Base-by-base conservation (phyloP, 1,140 invertebrate species). In the Drosophila pallidifrons region DNA sequence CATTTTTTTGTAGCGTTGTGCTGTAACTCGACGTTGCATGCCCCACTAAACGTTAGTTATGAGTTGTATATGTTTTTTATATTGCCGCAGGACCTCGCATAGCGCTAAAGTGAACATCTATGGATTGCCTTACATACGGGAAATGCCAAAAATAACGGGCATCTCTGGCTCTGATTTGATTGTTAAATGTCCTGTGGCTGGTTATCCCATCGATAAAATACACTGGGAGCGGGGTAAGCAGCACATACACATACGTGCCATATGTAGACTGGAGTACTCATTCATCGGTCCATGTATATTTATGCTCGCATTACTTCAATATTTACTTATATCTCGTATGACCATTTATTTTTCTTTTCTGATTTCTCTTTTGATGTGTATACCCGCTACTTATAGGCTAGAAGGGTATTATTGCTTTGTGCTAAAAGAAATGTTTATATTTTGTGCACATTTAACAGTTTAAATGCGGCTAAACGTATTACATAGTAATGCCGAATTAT, bases 151-250 rank as follows among this genome's bases (percentile, higher is more conserved):
- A 93, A 95, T 98, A 32, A 97, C 96, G 4, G 97, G 97, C 0
- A 96, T 98, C 11, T 97, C 98, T 30, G 97, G 97, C 54, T 96
- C 95, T 85, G 95, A 96, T 92, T 94, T 98, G 69, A 94, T 96
- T 79, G 96, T 99, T 83, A 97, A 97, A 93, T 99, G 98, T 93
- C 97, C 98, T 55, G 98, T 98, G 8, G 97, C 97, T 38, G 98
- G 98, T 35, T 98, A 97, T 93, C 98, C 98, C 5, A 97, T 99
- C 71, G 95, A 97, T 86, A 95, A 95, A 41, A 96, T 98, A 73
- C 95, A 94, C 6, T 99, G 98, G 98, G 96, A 97, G 92, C 95
- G 97, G 94, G 96, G 97, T 97, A 93, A 93, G 93, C 80, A 66
- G 25, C 32, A 25, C 32, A 2, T 32, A 52, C 28, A 57, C 7